Conservation (phyloP, 2,797 vertebrate species). For the Enteromius paludinosus region DNA sequence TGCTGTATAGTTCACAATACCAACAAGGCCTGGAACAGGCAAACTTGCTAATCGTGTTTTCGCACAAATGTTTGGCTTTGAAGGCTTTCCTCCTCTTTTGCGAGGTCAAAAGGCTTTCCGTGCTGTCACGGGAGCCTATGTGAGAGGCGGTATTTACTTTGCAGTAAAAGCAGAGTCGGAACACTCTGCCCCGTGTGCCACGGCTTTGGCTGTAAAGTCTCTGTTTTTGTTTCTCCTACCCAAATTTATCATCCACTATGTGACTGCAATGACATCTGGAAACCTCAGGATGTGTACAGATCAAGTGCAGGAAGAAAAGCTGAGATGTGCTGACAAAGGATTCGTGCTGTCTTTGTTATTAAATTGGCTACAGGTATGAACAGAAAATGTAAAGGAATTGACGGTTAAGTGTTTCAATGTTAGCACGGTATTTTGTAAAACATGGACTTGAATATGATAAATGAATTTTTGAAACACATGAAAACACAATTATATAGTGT, state of each 20-base stretch:
- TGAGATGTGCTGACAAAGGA: constrained; percentile 11
- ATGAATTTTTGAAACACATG: not conserved
- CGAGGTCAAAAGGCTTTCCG: constrained; percentile 65
- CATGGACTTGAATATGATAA: not conserved
- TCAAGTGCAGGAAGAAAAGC: constrained; percentile 18
- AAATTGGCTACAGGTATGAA: not conserved
- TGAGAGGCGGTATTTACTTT: constrained; percentile 79
- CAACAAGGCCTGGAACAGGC: constrained; percentile 62
- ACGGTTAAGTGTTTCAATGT: not conserved
- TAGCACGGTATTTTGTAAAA: not conserved
- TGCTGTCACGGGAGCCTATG: constrained; percentile 78
- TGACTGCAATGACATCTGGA: constrained; percentile 33
- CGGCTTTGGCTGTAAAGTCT: constrained; percentile 34
- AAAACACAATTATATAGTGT: constrained; percentile 2
- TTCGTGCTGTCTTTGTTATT: not conserved
- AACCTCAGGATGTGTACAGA: constrained; percentile 41
- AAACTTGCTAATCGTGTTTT: constrained; percentile 38
- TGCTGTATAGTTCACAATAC: constrained; percentile 67
- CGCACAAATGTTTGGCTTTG: constrained; percentile 31
- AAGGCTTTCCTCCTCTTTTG: constrained; percentile 41
- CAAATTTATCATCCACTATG: constrained; percentile 37
- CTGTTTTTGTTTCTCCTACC: constrained; percentile 44
- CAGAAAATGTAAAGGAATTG: no score
- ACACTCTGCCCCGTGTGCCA: constrained; percentile 63
- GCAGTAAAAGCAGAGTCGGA: constrained; percentile 81